A percentile compares a stretch with the other conserved stretches of the same genome.
Conservation (phyloP, 2,113 vertebrate species). For the Corythornis cristatus region DNA sequence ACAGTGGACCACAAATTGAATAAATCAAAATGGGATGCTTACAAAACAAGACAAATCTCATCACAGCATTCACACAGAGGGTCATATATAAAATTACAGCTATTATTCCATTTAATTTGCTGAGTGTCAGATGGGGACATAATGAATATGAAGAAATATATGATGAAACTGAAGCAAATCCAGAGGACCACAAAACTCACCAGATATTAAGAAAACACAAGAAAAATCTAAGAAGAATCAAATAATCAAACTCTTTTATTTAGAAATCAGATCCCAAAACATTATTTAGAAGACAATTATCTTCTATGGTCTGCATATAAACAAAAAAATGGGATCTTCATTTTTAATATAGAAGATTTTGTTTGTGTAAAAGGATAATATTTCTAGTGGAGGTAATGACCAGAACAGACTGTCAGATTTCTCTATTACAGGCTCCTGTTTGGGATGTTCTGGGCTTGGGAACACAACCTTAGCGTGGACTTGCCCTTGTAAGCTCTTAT, state of each 20-base stretch:
- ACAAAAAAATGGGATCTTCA: neutral
- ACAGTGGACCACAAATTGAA: neutral
- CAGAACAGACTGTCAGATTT: neutral
- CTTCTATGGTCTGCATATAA: neutral
- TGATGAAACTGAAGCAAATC: neutral
- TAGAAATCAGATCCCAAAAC: neutral
- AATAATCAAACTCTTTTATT: neutral
- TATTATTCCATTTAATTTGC: neutral
- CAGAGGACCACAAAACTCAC: neutral
- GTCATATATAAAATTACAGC: neutral
- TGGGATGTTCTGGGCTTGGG: neutral
- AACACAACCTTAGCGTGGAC: neutral
- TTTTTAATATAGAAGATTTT: neutral
- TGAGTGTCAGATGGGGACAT: neutral
- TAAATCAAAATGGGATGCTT: neutral
- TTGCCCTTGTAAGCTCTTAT: neutral
- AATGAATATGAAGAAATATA: neutral
- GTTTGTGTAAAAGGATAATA: neutral
- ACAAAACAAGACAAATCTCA: neutral
- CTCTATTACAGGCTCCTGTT: neutral
- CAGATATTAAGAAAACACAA: neutral
- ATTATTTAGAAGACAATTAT: neutral
- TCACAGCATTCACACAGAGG: neutral
- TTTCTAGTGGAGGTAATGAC: neutral
- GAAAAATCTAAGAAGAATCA: neutral